phyloP scores from a whole-genome alignment of 2,113 vertebrate genomes.

The Siphamia tubifer region DNA sequence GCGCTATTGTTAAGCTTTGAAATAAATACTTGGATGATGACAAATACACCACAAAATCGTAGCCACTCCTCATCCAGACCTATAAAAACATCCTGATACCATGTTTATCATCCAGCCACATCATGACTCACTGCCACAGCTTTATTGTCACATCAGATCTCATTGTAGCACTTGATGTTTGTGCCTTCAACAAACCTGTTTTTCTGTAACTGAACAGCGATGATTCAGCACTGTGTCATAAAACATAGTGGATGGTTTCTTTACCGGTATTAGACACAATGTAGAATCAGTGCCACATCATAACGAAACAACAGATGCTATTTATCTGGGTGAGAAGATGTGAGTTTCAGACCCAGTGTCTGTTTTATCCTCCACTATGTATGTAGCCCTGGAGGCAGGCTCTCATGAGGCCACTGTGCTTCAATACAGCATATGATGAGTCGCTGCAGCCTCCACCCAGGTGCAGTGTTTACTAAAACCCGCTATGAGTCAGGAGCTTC shows the following conservation, averaged over 20 bases:
- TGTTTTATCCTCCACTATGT: slow-evolving; percentile 20
- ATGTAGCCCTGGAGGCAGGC: slow-evolving; percentile 13
- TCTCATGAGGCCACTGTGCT: slow-evolving; percentile 27
- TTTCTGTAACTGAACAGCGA: slow-evolving; percentile 7
- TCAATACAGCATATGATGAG: neutral
- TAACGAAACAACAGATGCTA: slow-evolving; percentile 39
- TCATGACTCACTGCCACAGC: slow-evolving; percentile 51
- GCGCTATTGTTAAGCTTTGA: slow-evolving; percentile 18
- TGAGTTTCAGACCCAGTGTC: slow-evolving; percentile 35
- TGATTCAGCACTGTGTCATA: slow-evolving; percentile 37
- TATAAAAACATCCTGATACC: slow-evolving; percentile 17
- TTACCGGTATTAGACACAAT: slow-evolving; percentile 33
- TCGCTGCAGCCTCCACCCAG: neutral
- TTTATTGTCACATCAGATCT: slow-evolving; percentile 28
- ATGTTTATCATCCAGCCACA: slow-evolving; percentile 45
- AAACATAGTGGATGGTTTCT: slow-evolving; percentile 35
- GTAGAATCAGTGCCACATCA: slow-evolving; percentile 34
- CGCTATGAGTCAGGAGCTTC: slow-evolving; percentile 46
- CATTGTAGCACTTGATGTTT: slow-evolving; percentile 26
- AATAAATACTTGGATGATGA: slow-evolving; percentile 18
- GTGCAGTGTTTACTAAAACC: slow-evolving; percentile 26
- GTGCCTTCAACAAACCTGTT: slow-evolving; percentile 5
- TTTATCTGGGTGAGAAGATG: slow-evolving; percentile 39
- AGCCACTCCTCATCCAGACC: slow-evolving; percentile 32
- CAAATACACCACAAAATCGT: slow-evolving; percentile 26